Percentiles rank a stretch among this genome's conserved stretches.
Evolutionary conservation across 2,113 vertebrate species (phyloP).

Genomic region (Spilogale gracilis): DNA sequence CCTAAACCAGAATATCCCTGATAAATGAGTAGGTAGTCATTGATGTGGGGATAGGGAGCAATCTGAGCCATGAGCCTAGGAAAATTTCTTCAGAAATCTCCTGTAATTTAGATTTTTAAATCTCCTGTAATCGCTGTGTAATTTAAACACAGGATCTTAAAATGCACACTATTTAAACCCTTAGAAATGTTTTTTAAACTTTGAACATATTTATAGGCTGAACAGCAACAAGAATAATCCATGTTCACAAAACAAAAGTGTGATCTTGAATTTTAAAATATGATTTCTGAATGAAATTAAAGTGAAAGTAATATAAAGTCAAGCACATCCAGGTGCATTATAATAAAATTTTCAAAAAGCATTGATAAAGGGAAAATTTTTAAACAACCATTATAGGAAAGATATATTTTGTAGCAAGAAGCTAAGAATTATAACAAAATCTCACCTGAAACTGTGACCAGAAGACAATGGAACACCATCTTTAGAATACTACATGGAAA

Average conservation of each 20-base stretch:
- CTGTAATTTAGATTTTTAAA: not conserved
- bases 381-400: not conserved
- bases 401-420: not conserved
- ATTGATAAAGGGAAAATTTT: not conserved
- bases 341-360: not conserved
- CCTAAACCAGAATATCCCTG: not conserved
- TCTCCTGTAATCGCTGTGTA: not conserved
- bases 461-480: not conserved
- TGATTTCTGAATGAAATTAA: not conserved
- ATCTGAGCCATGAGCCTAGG: no score
- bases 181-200: not conserved
- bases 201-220: not conserved
- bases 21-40: not conserved
- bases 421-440: not conserved
- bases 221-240: not conserved
- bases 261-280: not conserved
- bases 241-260: not conserved
- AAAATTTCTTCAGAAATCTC: not conserved
- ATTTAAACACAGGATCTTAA: not conserved
- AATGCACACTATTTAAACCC: not conserved
- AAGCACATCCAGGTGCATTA: not conserved
- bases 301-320: not conserved
- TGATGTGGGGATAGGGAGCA: no score
- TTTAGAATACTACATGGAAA: not conserved
- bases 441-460: not conserved